Evolutionary conservation across 2,797 vertebrate species (phyloP).

Genomic region (Gambelia wislizenii): DNA sequence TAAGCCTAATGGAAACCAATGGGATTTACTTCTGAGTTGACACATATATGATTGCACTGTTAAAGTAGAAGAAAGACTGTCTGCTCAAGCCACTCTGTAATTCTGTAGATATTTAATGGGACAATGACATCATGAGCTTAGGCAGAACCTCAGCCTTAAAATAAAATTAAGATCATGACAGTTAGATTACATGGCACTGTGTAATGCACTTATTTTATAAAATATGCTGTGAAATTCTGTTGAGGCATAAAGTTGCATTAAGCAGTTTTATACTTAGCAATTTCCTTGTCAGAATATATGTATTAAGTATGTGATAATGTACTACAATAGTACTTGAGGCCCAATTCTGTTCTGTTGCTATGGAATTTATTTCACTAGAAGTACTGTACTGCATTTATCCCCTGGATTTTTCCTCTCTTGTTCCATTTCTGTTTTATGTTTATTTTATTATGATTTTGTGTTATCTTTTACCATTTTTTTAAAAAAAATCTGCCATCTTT

Average conservation of each 20-base stretch:
- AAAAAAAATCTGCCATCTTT: no score
- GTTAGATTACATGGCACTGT: constrained; percentile 51
- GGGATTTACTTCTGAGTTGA: neutral
- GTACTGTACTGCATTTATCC: neutral
- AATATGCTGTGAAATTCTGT: constrained; percentile 41
- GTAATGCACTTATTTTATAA: constrained; percentile 64
- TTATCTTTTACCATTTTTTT: neutral
- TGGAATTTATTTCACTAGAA: neutral
- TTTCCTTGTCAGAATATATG: constrained; percentile 20
- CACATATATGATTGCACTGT: neutral
- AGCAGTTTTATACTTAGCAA: constrained; percentile 10
- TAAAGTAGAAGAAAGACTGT: neutral
- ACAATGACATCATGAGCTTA: constrained; percentile 67
- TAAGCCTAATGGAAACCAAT: neutral
- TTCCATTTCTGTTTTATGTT: neutral
- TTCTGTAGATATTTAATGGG: constrained; percentile 63
- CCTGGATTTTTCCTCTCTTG: neutral
- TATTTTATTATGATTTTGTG: neutral
- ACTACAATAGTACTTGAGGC: constrained; percentile 5
- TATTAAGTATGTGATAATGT: constrained; percentile 14
- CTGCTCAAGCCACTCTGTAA: constrained; percentile 54
- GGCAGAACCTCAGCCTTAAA: constrained; percentile 58
- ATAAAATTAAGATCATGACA: constrained; percentile 45
- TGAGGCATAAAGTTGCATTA: constrained; percentile 24
- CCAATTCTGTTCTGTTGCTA: constrained; percentile 12